Evolutionary conservation across 2,888 invertebrate species (phyloP).

Genomic region (Xiphydria camelus): DNA sequence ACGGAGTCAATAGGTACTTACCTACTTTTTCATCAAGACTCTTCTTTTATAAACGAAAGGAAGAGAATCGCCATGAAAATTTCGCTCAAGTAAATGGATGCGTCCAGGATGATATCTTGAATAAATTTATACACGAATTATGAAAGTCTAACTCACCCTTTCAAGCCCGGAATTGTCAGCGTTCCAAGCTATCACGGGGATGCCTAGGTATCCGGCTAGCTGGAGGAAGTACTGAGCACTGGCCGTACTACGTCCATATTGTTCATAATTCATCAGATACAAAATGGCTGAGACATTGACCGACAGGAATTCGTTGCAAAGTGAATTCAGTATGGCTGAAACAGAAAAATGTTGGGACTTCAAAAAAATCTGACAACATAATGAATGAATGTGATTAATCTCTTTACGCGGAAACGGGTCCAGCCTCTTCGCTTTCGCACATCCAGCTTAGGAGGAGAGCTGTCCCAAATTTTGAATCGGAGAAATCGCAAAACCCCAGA

Average conservation of each 20-base stretch:
- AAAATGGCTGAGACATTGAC: conserved; percentile 90
- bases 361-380: neutral
- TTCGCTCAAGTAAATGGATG: neutral
- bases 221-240: conserved; percentile 93
- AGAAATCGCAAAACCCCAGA: too few species aligned
- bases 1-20: too few species aligned
- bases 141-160: conserved; percentile 45
- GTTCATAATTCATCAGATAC: conserved; percentile 94
- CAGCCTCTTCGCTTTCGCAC: neutral
- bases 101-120: neutral
- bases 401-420: neutral
- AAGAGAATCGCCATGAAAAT: neutral
- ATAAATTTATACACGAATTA: conserved; percentile 24
- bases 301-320: conserved; percentile 87
- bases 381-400: neutral
- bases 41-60: neutral
- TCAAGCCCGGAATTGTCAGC: conserved; percentile 93
- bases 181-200: conserved; percentile 97
- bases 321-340: conserved; percentile 83
- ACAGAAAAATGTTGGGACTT: conserved; percentile 20
- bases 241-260: conserved; percentile 89
- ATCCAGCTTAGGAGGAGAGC: neutral
- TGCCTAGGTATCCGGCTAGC: conserved; percentile 90
- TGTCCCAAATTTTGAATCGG: too few species aligned
- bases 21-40: too few species aligned